Evolutionary conservation across 2,113 vertebrate genomes (phyloP).

Genomic region (Corythornis cristatus): DNA sequence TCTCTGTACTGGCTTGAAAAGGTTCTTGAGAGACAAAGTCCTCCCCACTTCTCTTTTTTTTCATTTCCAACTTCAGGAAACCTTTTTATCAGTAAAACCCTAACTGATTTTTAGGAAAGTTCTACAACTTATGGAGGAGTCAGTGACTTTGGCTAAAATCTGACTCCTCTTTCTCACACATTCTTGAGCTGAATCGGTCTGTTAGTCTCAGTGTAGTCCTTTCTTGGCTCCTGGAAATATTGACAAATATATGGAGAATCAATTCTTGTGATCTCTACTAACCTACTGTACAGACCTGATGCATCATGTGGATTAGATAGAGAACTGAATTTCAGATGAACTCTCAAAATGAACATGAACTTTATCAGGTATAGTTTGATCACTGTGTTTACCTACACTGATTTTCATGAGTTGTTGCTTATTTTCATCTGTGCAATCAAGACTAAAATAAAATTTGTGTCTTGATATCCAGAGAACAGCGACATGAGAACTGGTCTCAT

Average conservation of each 20-base stretch:
- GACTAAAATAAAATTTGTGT: neutral
- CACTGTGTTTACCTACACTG: neutral
- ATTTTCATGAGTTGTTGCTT: conserved; percentile 21
- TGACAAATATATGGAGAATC: neutral
- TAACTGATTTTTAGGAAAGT: conserved; percentile 21
- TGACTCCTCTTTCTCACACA: neutral
- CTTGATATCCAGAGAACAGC: conserved; percentile 13
- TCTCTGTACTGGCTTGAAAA: neutral
- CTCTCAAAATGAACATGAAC: neutral
- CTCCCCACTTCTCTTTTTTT: neutral
- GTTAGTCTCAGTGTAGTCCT: neutral
- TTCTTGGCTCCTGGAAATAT: neutral
- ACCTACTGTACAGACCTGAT: neutral
- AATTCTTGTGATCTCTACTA: neutral
- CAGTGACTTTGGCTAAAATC: neutral
- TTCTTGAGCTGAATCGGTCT: neutral
- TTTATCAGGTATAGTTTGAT: neutral
- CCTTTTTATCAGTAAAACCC: neutral
- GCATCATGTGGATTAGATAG: neutral
- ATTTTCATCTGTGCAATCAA: conserved; percentile 34
- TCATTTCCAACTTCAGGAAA: neutral
- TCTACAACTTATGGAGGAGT: neutral
- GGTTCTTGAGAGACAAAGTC: neutral
- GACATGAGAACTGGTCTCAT: conserved; percentile 21
- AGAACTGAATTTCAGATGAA: neutral